Evolutionary conservation across 2,888 invertebrate species (phyloP), one percentile per base, ranked within the genome.

Genomic region (Noctua fimbriata): DNA sequence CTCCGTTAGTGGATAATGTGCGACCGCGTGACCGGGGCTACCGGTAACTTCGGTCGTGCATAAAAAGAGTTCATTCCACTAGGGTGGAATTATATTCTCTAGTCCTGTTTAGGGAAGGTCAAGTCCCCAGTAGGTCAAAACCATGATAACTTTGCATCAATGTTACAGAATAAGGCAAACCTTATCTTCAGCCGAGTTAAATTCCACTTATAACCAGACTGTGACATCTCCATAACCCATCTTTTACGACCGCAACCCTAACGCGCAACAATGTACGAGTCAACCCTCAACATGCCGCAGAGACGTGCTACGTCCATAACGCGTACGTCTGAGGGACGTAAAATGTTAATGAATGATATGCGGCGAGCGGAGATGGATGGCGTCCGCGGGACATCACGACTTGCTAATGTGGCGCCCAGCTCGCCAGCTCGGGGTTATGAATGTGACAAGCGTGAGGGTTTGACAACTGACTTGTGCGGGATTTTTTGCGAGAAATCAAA

Each of bases 291-390:
- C 63, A 2, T 67, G 49, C 78, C 73, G 44, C 78, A 74, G 52
- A 44, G 52, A n/a, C 47, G 28, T 10, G 65, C 24, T 55, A 47
- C 78, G 79, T 65, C 79, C 79, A 55, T 65, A 65, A 72, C 78
- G 65, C 78, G 63, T 36, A 44, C 78, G 76, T 73, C 75, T 70
- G 73, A 66, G 55, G 55, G 81, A 81, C 86, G 84, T 89, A 80
- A 89, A 88, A 89, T 87, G 87, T 82, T 80, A 88, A 89, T 89
- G 87, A 85, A 76, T 78, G 79, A 81, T 80, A 78, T 79, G 88
- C 81, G 79, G 73, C 75, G 41, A 41, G 49, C 65, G 55, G 82
- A 85, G 88, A 88, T 70, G 80, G 78, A 85, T 83, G 83, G 80
- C 82, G 36, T 55, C 67, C 77, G 81, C 73, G 78, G 73, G 76